phyloP scores from a whole-genome alignment of 2,888 invertebrate genomes.

The Heliconius ismenius region DNA sequence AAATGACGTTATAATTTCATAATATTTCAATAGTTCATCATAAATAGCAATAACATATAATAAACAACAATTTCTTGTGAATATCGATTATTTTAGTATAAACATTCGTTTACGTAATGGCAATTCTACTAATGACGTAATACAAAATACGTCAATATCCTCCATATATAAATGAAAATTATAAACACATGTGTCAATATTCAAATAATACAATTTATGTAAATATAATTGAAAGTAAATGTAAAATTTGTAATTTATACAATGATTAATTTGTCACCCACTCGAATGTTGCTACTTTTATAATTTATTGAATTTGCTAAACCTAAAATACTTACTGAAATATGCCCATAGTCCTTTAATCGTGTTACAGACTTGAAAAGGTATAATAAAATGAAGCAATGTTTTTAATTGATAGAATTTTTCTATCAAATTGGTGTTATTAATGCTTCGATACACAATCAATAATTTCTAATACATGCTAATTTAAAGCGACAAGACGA shows the following conservation, averaged over 20 bases:
- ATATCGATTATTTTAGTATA: conserved; percentile 4
- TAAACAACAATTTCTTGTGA: conserved; percentile 8
- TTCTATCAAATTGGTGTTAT: background rate
- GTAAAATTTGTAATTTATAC: background rate
- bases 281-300: background rate
- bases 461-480: background rate
- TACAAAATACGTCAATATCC: conserved; percentile 12
- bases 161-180: background rate
- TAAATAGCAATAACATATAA: background rate
- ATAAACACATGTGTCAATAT: conserved; percentile 10
- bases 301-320: background rate
- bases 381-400: conserved; percentile 18
- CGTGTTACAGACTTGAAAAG: conserved; percentile 75
- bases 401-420: conserved; percentile 7
- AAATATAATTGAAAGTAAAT: background rate
- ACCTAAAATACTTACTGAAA: conserved; percentile 64
- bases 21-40: background rate
- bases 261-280: background rate
- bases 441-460: background rate
- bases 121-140: conserved; percentile 16
- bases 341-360: conserved; percentile 68
- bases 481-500: background rate
- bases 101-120: conserved; percentile 7
- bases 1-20: background rate
- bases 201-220: background rate